These are phyloP conservation scores for Ips typographus DNA, from an alignment of 1,140 invertebrate species.

Conservation along the genomic window DNA sequence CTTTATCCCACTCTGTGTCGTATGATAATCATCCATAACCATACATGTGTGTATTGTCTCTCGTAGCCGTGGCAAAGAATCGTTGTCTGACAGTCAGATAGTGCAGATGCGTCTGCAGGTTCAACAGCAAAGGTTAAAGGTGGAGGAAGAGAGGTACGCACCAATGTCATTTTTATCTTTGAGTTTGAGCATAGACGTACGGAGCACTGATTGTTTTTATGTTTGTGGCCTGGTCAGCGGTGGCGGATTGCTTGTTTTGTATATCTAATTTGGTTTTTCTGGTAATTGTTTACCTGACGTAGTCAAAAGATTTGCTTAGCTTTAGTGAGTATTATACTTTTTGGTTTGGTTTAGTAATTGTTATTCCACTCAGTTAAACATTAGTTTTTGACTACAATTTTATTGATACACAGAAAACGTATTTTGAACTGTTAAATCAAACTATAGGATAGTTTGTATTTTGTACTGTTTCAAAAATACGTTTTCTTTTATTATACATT, in stretches of 20 bases:
- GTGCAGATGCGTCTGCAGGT: slow-evolving; percentile 72
- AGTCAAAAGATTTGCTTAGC: too few relatives aligned
- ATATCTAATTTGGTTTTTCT: not conserved
- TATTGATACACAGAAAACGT: too few relatives aligned
- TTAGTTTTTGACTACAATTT: too few relatives aligned
- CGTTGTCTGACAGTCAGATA: slow-evolving; percentile 68
- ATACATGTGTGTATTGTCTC: slow-evolving; percentile 17
- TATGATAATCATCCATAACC: not conserved
- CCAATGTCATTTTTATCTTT: slow-evolving; percentile 20
- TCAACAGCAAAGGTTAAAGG: slow-evolving; percentile 68
- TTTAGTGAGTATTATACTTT: too few relatives aligned
- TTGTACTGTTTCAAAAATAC: too few relatives aligned
- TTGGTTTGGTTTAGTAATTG: too few relatives aligned
- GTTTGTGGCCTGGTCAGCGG: not conserved
- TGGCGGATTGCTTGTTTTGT: not conserved
- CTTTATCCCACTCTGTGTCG: too few relatives aligned
- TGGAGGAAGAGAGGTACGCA: slow-evolving; percentile 70
- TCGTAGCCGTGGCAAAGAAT: slow-evolving; percentile 48
- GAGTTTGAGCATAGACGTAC: slow-evolving; percentile 2
- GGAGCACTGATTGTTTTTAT: not conserved
- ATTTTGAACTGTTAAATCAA: too few relatives aligned
- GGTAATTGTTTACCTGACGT: not conserved
- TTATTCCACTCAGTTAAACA: too few relatives aligned
- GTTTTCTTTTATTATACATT: too few relatives aligned
- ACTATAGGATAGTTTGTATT: too few relatives aligned